phyloP scores from a whole-genome alignment of 2,113 vertebrate genomes.

The Pelvicachromis taeniatus region DNA sequence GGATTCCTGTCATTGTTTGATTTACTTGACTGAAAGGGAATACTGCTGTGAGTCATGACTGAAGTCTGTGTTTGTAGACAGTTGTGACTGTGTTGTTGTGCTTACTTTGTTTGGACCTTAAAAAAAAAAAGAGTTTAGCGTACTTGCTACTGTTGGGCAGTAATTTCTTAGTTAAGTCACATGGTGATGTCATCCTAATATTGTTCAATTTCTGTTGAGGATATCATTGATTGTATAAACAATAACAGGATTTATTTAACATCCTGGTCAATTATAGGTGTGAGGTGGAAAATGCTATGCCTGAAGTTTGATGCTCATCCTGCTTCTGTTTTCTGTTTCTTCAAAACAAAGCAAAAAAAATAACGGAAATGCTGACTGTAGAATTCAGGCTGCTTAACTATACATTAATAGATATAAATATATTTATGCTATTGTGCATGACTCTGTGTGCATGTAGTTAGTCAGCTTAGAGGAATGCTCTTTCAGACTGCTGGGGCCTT shows the following conservation, averaged over 20 bases:
- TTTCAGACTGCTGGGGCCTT: conserved; percentile 55
- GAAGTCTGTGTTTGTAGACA: not conserved
- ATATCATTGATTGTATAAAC: not conserved
- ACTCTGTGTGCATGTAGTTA: conserved; percentile 51
- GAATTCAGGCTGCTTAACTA: not conserved
- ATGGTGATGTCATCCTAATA: not conserved
- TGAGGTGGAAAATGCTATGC: not conserved
- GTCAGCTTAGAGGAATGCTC: conserved; percentile 80
- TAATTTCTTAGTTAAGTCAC: not conserved
- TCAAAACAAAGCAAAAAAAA: not conserved
- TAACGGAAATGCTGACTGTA: not conserved
- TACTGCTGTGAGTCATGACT: not conserved
- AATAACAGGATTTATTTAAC: not conserved
- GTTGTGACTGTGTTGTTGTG: not conserved
- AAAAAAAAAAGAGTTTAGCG: not conserved
- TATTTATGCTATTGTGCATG: not conserved
- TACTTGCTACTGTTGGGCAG: not conserved
- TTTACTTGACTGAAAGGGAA: conserved; percentile 3
- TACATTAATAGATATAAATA: not conserved
- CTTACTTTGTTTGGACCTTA: not conserved
- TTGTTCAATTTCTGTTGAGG: not conserved
- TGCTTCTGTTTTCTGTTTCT: not conserved
- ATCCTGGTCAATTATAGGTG: not conserved
- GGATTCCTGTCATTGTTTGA: conserved; percentile 16
- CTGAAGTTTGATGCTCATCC: not conserved